phyloP scores from a whole-genome alignment of 2,113 vertebrate genomes.

The Gavialis gangeticus region DNA sequence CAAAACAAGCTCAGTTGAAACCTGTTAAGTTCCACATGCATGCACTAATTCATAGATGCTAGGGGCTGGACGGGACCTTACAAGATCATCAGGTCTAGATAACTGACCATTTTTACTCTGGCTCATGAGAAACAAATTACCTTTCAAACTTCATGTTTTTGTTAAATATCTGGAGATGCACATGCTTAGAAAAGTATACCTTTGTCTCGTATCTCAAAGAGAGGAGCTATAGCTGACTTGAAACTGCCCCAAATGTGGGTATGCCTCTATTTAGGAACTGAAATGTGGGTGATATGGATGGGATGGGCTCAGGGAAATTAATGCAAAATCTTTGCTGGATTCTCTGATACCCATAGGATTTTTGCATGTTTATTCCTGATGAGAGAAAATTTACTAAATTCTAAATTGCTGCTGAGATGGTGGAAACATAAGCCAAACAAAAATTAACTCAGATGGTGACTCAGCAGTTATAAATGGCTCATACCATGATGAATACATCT shows the following conservation, averaged over 20 bases:
- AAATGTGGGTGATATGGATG: constrained; percentile 49
- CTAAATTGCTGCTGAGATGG: constrained; percentile 73
- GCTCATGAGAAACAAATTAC: constrained; percentile 72
- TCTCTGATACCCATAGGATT: constrained; percentile 32
- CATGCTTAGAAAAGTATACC: constrained; percentile 52
- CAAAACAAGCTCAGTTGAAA: constrained; percentile 63
- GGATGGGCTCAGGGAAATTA: constrained; percentile 33
- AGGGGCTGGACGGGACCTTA: too few species aligned
- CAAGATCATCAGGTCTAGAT: too few species aligned
- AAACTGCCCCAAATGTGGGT: constrained; percentile 63
- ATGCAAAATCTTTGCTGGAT: constrained; percentile 23
- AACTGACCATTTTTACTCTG: constrained; percentile 58
- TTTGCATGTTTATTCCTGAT: constrained; percentile 65
- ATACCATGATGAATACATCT: constrained; percentile 56
- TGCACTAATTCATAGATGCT: too few species aligned
- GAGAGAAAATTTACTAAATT: constrained; percentile 71
- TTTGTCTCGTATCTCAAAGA: constrained; percentile 54
- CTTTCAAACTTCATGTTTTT: constrained; percentile 69
- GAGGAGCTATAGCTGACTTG: constrained; percentile 64
- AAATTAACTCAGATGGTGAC: constrained; percentile 60
- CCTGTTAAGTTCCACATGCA: constrained; percentile 61
- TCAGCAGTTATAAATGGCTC: constrained; percentile 61
- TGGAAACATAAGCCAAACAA: constrained; percentile 65
- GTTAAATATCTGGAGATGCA: constrained; percentile 71
- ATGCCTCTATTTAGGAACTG: constrained; percentile 73